These are phyloP conservation scores for Cecropterus lyciades DNA, from an alignment of 1,140 invertebrate species.

Conservation along the genomic window DNA sequence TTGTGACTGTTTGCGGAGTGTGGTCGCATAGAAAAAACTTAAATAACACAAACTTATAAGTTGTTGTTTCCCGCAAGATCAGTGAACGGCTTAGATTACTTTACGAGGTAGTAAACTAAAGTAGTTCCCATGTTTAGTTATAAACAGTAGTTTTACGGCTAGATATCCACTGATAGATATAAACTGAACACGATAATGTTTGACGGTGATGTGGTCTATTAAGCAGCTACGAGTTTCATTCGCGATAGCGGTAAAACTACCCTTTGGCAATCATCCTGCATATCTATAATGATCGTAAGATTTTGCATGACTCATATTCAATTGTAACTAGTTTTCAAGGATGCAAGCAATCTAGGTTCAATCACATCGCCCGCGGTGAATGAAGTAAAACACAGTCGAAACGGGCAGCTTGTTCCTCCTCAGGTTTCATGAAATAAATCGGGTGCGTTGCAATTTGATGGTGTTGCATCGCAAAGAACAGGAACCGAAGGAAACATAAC, in stretches of 20 bases:
- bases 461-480: slow-evolving; percentile 44
- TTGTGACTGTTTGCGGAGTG: slow-evolving; percentile 6
- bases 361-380: slow-evolving; percentile 72
- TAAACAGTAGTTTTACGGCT: slow-evolving; percentile 29
- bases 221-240: slow-evolving; percentile 19
- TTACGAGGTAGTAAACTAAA: slow-evolving; percentile 18
- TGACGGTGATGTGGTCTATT: slow-evolving; percentile 25
- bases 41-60: neutral
- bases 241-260: slow-evolving; percentile 15
- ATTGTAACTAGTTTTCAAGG: slow-evolving; percentile 69
- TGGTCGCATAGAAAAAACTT: neutral
- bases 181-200: slow-evolving; percentile 24
- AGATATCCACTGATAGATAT: too few species aligned
- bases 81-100: neutral
- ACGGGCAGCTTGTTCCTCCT: slow-evolving; percentile 38
- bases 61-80: neutral
- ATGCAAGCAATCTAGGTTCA: slow-evolving; percentile 70
- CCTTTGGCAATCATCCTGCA: slow-evolving; percentile 18
- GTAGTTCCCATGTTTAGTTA: slow-evolving; percentile 15
- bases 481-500: slow-evolving; percentile 55
- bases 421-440: slow-evolving; percentile 20
- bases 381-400: slow-evolving; percentile 60
- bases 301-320: slow-evolving; percentile 38
- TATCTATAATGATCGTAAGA: slow-evolving; percentile 34
- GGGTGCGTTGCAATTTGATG: slow-evolving; percentile 41